Evolutionary conservation across 2,888 invertebrate species (phyloP), one percentile per base, ranked within the genome.

Genomic region (Cyclophora punctaria): DNA sequence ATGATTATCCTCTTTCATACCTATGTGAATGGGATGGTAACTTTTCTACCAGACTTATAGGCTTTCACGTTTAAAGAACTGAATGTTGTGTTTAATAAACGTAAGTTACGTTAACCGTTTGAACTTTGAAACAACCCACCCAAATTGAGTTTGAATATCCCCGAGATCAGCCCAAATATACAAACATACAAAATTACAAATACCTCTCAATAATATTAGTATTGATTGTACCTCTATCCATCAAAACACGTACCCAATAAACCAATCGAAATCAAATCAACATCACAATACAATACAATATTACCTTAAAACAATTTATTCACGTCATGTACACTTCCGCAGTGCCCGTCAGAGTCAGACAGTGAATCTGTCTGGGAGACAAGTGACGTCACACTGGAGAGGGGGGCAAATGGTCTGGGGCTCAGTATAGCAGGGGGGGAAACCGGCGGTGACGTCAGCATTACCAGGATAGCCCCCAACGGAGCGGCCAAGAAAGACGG

Each of bases 341-440:
- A 84, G 83, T 77, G 73, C 60, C 66, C 78, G 52, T 70, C 79
- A 46, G 86, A 86, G 53, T 73, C 80, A 20, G 87, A 88, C 63
- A 80, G 66, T 62, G 95, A 95, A 69, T 94, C 95, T 64, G 94
- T 93, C 59, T 98, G 97, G 96, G 95, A 96, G 79, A 96, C 95
- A 78, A 95, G 96, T 82, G 96, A 98, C 80, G 97, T 98, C 71
- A 92, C 93, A 53, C 87, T 98, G 81, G 98, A 98, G 83, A 91
- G 98, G 63, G 93, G 93, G 46, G 92, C 93, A 49, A 94, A 96
- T 47, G 99, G 99, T 4, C 92, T 99, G 60, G 98, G 98, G 5
- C 97, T 99, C 83, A 98, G 98, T 76, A 99, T 99, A 90, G 98
- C 99, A 60, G 99, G 99, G 49, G 99, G 98, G 43, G 98, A 98